Base-by-base conservation (phyloP, 2,888 invertebrate genomes). In the Oscheius sp. region DNA sequence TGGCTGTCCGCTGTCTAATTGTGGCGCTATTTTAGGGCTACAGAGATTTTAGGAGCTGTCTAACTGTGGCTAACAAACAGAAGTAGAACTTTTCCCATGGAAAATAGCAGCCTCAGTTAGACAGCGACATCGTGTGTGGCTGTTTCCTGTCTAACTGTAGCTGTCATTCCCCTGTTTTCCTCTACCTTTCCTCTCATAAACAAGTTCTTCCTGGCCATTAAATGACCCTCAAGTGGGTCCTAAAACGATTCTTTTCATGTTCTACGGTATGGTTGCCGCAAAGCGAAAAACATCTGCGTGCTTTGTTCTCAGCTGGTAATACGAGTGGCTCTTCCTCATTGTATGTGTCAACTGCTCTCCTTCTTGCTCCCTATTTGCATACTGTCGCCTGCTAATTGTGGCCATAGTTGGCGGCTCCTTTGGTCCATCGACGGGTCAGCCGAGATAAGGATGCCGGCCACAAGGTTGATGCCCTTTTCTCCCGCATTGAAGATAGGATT, bases 341-440 rank as follows among this genome's bases (percentile, higher is more conserved):
- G 35, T 35, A 35, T 35, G 35, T 35, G 35, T 35, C 35, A 35
- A 35, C 35, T 35, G 35, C 35, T 35, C 35, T 35, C 35, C 18
- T 13, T 5, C 13, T 18, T 49, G 55, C 55, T 55, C 43, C 18
- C 23, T 66, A 66, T 66, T 66, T 66, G 66, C 66, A 66, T 66
- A 66, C 66, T 66, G 66, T 66, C 66, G 66, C 45, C 61, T 45
- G 49, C 66, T 66, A 66, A 66, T 66, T 66, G 66, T 66, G 66
- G 66, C 49, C 49, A 66, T 25, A 52, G 46, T 25, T 46, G 35
- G 49, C 49, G 66, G 66, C 52, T 13, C 66, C 66, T 66, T 66
- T 66, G 52, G 66, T 61, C 66, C 66, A 25, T 2, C 12, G 12
- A 35, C 21, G 52, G 66, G 66, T 66, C 66, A 61, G 61, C 61